Base-by-base conservation (phyloP, 1,140 invertebrate genomes). In the Drosophila nasuta region DNA sequence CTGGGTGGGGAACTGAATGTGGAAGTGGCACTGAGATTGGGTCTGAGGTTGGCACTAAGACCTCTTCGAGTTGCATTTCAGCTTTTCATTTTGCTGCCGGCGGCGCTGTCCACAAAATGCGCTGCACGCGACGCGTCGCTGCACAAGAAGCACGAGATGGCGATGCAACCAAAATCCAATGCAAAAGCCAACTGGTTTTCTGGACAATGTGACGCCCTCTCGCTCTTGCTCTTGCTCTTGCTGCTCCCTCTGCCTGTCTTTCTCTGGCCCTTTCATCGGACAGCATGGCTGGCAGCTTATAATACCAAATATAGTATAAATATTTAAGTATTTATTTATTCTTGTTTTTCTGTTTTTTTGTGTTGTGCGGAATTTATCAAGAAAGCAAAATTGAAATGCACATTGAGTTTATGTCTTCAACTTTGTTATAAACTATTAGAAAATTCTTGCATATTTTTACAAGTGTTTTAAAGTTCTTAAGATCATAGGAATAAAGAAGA, bases 131-230 rank as follows among this genome's bases (percentile, higher is more conserved):
- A 76, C 46, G 60, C 62, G 25, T 65, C 48, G 43, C 54, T 68
- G 66, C 30, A 46, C 25, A 67, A 45, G 28, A 25, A 74, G 30
- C 28, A 38, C 49, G 71, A 54, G 51, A 82, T 77, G 75, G 80
- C 79, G 75, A n/a, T 51, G 46, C 60, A 71, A 43, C 54, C 66
- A 68, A 68, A 33, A 51, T 13, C 35, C 46, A 28, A 58, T 46
- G 45, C 62, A 58, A 57, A 74, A 71, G 10, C 68, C 59, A 88
- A 89, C 85, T 90, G 85, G 83, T 89, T 88, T 87, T 73, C 46
- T 57, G 62, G n/a, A 17, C 68, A 58, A 63, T 48, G 38, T 35
- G 17, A 56, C 20, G 52, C 35, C 70, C 38, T 62, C 4, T 45
- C 43, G 10, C 33, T 49, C 58, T 58, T 25, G 20, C 33, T 49